Evolutionary conservation across 2,888 invertebrate genomes (phyloP).

Genomic region (Petrolisthes cinctipes): DNA sequence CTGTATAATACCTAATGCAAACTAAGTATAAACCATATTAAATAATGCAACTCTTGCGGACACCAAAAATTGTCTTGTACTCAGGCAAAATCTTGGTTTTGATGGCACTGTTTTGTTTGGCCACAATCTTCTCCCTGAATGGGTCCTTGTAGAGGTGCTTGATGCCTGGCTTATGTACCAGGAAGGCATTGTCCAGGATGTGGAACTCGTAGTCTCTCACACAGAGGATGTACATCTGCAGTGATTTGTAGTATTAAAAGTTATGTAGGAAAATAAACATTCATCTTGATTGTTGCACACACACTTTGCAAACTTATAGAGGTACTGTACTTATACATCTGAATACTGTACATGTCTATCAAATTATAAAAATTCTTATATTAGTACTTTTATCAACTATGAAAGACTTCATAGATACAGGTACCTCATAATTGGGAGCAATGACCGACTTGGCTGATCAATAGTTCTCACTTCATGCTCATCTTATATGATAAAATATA

Average conservation of each 20-base stretch:
- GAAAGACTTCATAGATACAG: too few relatives aligned
- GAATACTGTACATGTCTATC: background rate
- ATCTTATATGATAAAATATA: too few relatives aligned
- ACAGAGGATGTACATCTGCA: conserved; percentile 89
- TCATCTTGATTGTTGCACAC: too few relatives aligned
- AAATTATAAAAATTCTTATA: background rate
- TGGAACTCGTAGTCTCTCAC: conserved; percentile 92
- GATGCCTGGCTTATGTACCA: conserved; percentile 92
- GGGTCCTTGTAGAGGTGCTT: conserved; percentile 71
- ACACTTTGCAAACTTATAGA: background rate
- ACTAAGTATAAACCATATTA: conserved; percentile 14
- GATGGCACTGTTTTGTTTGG: conserved; percentile 52
- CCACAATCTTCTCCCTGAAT: conserved; percentile 42
- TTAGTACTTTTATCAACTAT: background rate
- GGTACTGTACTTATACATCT: background rate
- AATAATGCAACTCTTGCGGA: conserved; percentile 49
- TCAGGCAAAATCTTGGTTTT: conserved; percentile 59
- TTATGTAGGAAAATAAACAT: background rate
- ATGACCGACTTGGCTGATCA: too few relatives aligned
- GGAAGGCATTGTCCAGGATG: conserved; percentile 92
- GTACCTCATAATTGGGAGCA: too few relatives aligned
- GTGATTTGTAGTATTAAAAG: background rate
- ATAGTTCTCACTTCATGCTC: too few relatives aligned
- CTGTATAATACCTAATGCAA: too few relatives aligned
- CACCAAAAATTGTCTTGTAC: conserved; percentile 60